phyloP scores from a whole-genome alignment of 2,888 invertebrate genomes.

The Macrosoma leucophasiata region DNA sequence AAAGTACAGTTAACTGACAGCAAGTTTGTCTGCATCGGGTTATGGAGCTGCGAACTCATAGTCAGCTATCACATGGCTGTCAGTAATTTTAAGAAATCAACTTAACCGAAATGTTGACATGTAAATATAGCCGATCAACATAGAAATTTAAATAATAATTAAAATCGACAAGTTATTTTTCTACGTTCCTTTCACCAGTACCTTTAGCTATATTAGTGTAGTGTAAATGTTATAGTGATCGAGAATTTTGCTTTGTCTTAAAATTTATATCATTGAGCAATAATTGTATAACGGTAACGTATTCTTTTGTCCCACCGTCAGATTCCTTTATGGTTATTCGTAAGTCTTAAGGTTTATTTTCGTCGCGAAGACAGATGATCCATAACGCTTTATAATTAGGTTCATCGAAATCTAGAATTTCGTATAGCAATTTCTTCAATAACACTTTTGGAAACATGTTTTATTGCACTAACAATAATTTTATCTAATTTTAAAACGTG shows the following conservation, averaged over 20 bases:
- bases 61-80: slow-evolving; percentile 77
- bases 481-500: slow-evolving; percentile 27
- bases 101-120: slow-evolving; percentile 70
- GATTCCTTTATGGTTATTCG: too few relatives aligned
- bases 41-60: slow-evolving; percentile 61
- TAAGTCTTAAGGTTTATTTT: slow-evolving; percentile 48
- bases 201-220: slow-evolving; percentile 38
- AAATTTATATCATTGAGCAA: slow-evolving; percentile 38
- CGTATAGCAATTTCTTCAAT: slow-evolving; percentile 59
- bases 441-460: slow-evolving; percentile 52
- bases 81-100: slow-evolving; percentile 72
- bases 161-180: slow-evolving; percentile 73
- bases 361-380: slow-evolving; percentile 59
- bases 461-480: slow-evolving; percentile 48
- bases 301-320: too few relatives aligned
- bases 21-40: slow-evolving; percentile 66
- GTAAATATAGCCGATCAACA: slow-evolving; percentile 74
- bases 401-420: slow-evolving; percentile 66
- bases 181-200: slow-evolving; percentile 66
- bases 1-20: too few relatives aligned
- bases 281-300: too few relatives aligned
- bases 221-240: slow-evolving; percentile 29
- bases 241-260: slow-evolving; percentile 33
- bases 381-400: slow-evolving; percentile 75
- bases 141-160: slow-evolving; percentile 66